phyloP scores from a whole-genome alignment of 2,797 vertebrate genomes.

The Falco biarmicus region DNA sequence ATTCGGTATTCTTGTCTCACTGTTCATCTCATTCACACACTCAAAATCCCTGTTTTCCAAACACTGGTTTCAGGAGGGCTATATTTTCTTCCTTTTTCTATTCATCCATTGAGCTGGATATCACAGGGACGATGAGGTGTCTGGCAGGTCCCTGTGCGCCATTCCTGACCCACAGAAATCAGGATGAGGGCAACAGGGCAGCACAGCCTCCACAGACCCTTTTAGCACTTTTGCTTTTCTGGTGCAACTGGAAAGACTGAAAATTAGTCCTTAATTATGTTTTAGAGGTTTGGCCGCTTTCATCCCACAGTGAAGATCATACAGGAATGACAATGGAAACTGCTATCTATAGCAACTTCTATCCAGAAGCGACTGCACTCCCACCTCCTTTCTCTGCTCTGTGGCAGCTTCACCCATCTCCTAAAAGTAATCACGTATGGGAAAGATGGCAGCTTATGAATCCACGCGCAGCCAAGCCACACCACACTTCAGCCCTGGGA shows the following conservation, averaged over 20 bases:
- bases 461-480: neutral
- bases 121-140: neutral
- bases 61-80: neutral
- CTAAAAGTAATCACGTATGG: neutral
- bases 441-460: neutral
- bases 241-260: neutral
- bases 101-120: neutral
- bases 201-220: neutral
- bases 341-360: neutral
- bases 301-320: neutral
- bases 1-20: conserved; percentile 63
- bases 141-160: neutral
- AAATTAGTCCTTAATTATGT: neutral
- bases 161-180: neutral
- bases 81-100: neutral
- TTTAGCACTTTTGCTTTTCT: neutral
- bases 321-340: neutral
- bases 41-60: neutral
- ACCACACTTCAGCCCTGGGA: neutral
- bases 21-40: conserved; percentile 9
- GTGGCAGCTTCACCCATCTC: neutral
- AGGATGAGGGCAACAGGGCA: neutral
- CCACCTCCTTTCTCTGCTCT: neutral
- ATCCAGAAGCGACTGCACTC: neutral
- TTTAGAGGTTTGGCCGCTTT: neutral